Percentiles rank a stretch among this genome's conserved stretches.
Conservation (phyloP, 2,113 vertebrate genomes). For the Psittacula cyanocephala region DNA sequence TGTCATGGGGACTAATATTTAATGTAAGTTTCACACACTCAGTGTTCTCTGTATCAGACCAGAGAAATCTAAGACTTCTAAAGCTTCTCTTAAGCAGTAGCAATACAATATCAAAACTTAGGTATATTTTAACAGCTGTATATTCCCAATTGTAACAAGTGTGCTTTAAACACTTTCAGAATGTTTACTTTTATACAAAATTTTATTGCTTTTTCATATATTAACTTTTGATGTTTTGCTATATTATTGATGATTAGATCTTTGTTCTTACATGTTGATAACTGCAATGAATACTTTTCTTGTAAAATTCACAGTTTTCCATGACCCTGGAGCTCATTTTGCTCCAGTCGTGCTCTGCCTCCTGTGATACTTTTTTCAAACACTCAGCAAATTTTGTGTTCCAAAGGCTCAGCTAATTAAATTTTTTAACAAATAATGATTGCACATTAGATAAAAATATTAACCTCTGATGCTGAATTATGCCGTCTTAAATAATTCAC, state of each 20-base stretch:
- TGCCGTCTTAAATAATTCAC: not conserved
- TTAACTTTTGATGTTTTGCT: not conserved
- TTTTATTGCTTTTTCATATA: not conserved
- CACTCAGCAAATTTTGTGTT: not conserved
- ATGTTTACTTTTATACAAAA: not conserved
- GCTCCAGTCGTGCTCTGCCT: not conserved
- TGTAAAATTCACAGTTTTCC: not conserved
- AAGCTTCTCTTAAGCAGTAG: not conserved
- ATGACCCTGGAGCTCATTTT: not conserved
- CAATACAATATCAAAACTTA: not conserved
- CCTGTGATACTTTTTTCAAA: fast-evolving
- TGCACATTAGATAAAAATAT: not conserved
- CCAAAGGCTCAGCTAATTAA: not conserved
- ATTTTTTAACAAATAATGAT: not conserved
- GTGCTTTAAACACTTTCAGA: not conserved
- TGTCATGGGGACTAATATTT: not conserved
- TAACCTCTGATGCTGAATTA: not conserved
- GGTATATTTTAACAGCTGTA: not conserved
- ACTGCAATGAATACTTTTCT: not conserved
- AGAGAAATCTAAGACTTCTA: not conserved
- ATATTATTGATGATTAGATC: not conserved
- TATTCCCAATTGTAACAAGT: not conserved
- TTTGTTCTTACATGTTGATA: not conserved
- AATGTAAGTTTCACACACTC: not conserved
- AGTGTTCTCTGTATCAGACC: not conserved